Base-by-base conservation (phyloP, 2,113 vertebrate species). In the Corvus moneduloides region DNA sequence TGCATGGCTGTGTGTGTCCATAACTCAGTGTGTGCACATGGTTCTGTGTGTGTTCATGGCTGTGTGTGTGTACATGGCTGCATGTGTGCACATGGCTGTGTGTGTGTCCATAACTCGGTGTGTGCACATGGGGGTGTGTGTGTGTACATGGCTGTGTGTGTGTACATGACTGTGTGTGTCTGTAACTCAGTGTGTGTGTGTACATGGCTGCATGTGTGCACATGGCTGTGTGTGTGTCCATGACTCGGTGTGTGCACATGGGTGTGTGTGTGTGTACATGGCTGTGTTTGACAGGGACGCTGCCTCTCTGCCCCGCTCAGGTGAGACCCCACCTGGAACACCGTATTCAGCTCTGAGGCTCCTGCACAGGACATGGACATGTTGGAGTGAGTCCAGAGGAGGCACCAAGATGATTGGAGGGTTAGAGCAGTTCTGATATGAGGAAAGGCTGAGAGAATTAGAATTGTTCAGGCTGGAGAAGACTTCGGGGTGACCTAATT, bases 191-290 rank as follows among this genome's bases (percentile, higher is more conserved):
- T 44, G 37, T 12, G 33, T 44, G 37, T 16, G 37, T 16, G 39
- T 12, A 39, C 39, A 39, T 41, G 39, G 12, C 39, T 41, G 39
- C 10, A 20, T n/a, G 56, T 16, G 52, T 55, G 52, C 2, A 24
- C 14, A 35, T 24, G 33, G 20, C 20, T 58, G 56, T 16, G 56
- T 35, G 41, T 33, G 37, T 10, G 61, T 30, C 14, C 26, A 4
- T 5, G 4, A 13, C 26, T 39, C 2, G 1, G 35, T 15, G 33
- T 44, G 37, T 16, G 44, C 13, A 6, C 24, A 12, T 5, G 16
- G 2, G n/a, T 1, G 26, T 10, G 33, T 44, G 33, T 44, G 37
- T 16, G 39, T 41, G 39, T 13, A 41, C 39, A 41, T 13, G 39
- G 39, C 12, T 41, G 39, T 26, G 13, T 58, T 20, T 35, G 32